Evolutionary conservation across 2,113 vertebrate genomes (phyloP).

Genomic region (Pteruthius melanotis): DNA sequence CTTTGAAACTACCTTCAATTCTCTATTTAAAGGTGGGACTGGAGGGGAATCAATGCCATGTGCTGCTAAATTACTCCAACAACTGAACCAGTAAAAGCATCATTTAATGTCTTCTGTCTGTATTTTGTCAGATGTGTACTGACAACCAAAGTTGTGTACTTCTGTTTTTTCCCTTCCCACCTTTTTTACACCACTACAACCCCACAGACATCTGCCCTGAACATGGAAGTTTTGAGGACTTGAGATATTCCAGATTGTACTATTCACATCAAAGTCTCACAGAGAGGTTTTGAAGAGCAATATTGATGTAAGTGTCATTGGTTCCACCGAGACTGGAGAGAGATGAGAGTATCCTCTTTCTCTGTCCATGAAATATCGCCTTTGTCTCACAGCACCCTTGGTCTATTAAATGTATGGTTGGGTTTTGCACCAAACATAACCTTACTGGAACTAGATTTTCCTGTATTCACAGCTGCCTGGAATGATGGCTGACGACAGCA

Average conservation of each 20-base stretch:
- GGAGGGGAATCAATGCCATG: not conserved
- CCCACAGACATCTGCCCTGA: not conserved
- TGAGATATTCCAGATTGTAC: not conserved
- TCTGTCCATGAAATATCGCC: not conserved
- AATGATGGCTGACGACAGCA: not conserved
- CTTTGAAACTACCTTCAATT: not conserved
- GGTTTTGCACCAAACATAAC: not conserved
- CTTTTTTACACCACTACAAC: not conserved
- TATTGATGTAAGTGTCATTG: not conserved
- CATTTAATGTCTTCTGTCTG: not conserved
- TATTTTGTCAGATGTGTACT: not conserved
- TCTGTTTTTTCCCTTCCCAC: not conserved
- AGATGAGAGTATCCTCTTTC: not conserved
- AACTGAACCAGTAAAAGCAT: not conserved
- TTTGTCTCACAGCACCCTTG: not conserved
- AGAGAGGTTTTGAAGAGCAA: not conserved
- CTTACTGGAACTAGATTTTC: not conserved
- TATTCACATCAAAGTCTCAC: not conserved
- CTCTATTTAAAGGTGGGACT: not conserved
- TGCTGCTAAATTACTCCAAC: not conserved
- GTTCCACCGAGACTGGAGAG: not conserved
- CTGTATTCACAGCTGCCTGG: not conserved
- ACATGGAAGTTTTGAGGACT: not conserved
- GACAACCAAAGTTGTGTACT: not conserved
- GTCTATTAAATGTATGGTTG: not conserved